Evolutionary conservation across 2,888 invertebrate species (phyloP).

Genomic region (Tyria jacobaeae): DNA sequence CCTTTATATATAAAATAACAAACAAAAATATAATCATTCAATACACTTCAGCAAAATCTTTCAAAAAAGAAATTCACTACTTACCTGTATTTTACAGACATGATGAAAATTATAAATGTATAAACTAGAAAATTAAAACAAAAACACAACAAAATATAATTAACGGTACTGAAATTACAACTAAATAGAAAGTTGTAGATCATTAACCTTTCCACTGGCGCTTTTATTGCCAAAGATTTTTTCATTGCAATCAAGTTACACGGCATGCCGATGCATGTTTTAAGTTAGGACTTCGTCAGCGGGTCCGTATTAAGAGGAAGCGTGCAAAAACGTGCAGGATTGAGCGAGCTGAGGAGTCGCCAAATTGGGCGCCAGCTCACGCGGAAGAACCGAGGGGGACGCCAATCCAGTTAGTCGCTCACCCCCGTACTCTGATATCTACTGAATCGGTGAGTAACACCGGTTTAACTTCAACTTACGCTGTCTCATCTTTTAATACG

Average conservation of each 20-base stretch:
- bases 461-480: slow-evolving; percentile 53
- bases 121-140: slow-evolving; percentile 12
- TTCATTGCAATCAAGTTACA: slow-evolving; percentile 51
- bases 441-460: slow-evolving; percentile 51
- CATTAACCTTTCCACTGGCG: slow-evolving; percentile 51
- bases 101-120: no score
- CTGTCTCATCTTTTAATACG: slow-evolving; percentile 52
- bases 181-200: slow-evolving; percentile 44
- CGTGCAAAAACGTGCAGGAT: slow-evolving; percentile 71
- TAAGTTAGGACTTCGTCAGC: slow-evolving; percentile 48
- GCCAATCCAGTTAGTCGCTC: slow-evolving; percentile 65
- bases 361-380: slow-evolving; percentile 73
- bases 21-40: no score
- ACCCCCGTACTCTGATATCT: slow-evolving; percentile 46
- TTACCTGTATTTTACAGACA: no score
- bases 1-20: neutral
- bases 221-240: slow-evolving; percentile 56
- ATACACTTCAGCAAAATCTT: no score
- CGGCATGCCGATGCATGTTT: slow-evolving; percentile 50
- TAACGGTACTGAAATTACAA: slow-evolving; percentile 41
- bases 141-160: slow-evolving; percentile 30
- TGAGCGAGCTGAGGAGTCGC: slow-evolving; percentile 60
- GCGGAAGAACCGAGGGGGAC: slow-evolving; percentile 62
- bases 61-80: no score
- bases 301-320: slow-evolving; percentile 64